These are phyloP conservation scores for Psammodynastes pulverulentus DNA, from an alignment of 2,113 vertebrate genomes.

Conservation along the genomic window DNA sequence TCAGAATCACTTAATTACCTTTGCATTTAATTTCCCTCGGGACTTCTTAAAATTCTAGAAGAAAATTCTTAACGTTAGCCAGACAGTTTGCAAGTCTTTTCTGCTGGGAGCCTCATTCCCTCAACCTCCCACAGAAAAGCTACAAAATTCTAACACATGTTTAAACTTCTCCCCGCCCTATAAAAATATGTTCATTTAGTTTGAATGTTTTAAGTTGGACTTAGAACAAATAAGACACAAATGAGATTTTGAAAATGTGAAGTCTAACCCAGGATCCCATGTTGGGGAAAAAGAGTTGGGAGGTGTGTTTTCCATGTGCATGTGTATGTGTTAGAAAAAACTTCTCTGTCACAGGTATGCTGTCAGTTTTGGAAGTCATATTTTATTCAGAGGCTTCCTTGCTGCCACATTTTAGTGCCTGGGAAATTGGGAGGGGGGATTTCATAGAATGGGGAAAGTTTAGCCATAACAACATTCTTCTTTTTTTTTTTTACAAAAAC, in stretches of 20 bases:
- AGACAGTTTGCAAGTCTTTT: background rate
- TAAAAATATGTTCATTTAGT: constrained; percentile 36
- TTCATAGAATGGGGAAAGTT: no score
- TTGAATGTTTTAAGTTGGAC: constrained; percentile 56
- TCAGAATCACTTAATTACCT: background rate
- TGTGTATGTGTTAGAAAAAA: background rate
- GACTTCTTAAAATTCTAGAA: constrained; percentile 12
- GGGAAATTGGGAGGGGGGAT: no score
- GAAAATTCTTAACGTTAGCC: background rate
- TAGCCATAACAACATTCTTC: no score
- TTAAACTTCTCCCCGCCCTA: background rate
- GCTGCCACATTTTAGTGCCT: no score
- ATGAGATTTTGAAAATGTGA: constrained; percentile 40
- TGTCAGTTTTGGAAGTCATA: no score
- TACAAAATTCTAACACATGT: background rate
- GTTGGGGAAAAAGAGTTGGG: background rate
- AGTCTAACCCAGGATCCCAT: constrained; percentile 31
- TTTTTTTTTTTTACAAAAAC: no score
- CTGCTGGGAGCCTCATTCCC: background rate
- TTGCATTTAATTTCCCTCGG: background rate
- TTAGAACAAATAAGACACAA: constrained; percentile 21
- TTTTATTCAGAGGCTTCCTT: no score
- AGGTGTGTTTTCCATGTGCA: background rate
- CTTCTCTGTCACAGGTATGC: background rate
- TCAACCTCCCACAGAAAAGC: background rate